Conservation (phyloP, 2,113 vertebrate species). For the Ivindomyrus marchei region DNA sequence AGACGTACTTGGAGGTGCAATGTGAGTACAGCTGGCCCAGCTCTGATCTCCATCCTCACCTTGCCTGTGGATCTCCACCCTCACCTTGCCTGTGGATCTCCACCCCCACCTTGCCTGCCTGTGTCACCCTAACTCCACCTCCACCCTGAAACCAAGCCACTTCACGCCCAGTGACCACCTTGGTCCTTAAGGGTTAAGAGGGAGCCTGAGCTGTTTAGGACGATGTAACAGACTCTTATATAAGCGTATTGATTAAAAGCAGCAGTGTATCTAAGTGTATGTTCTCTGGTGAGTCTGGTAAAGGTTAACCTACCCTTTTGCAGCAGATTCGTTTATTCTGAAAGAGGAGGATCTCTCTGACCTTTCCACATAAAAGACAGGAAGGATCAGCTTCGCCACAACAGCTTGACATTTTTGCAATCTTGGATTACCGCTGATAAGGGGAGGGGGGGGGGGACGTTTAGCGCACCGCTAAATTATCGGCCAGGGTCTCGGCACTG, state of each 20-base stretch:
- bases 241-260: constrained; percentile 44
- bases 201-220: constrained; percentile 17
- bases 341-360: constrained; percentile 57
- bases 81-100: not conserved
- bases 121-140: not conserved
- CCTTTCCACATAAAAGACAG: constrained; percentile 61
- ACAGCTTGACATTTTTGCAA: constrained; percentile 67
- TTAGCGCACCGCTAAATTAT: constrained; percentile 18
- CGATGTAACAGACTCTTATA: constrained; percentile 43
- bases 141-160: not conserved
- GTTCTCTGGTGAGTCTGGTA: constrained; percentile 45
- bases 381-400: constrained; percentile 56
- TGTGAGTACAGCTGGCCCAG: constrained; percentile 69
- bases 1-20: constrained; percentile 88
- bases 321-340: constrained; percentile 58
- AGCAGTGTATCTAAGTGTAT: constrained; percentile 30
- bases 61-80: not conserved
- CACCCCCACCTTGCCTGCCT: not conserved
- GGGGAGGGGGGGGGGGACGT: constrained; percentile 29
- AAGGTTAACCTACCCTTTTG: constrained; percentile 61
- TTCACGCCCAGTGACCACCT: not conserved
- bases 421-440: constrained; percentile 61
- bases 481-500: not conserved
- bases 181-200: not conserved
- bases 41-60: not conserved